A percentile compares a stretch with the other conserved stretches of the same genome.
Conservation (phyloP, 2,113 vertebrate species). For the Speoplatyrhinus poulsoni region DNA sequence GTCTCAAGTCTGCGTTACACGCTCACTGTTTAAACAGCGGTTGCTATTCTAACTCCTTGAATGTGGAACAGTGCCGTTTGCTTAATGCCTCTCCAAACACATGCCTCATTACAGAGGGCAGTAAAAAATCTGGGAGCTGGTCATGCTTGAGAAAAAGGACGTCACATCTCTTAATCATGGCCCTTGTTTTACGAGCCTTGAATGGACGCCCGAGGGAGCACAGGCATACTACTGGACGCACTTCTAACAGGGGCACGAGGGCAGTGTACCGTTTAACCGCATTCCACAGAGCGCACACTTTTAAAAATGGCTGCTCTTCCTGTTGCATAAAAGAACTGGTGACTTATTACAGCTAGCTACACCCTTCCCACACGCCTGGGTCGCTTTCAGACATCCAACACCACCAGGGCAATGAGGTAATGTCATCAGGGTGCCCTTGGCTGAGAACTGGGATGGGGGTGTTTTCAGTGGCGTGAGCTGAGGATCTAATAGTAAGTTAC, state of each 20-base stretch:
- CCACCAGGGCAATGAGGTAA: conserved; percentile 2
- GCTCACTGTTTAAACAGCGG: conserved; percentile 2
- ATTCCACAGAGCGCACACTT: conserved; percentile 33
- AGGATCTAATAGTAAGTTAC: neutral
- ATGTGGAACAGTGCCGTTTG: neutral
- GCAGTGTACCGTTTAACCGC: conserved; percentile 27
- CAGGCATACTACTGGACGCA: conserved; percentile 32
- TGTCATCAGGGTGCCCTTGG: neutral
- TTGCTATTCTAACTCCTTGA: conserved; percentile 5
- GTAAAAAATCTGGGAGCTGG: conserved; percentile 14
- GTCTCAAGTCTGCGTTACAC: neutral
- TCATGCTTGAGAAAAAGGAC: conserved; percentile 19
- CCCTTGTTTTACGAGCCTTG: conserved; percentile 34
- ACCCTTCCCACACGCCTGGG: conserved; percentile 34
- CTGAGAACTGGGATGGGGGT: neutral
- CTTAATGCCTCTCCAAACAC: neutral
- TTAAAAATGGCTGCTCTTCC: conserved; percentile 25
- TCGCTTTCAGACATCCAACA: conserved; percentile 59
- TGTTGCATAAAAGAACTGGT: conserved; percentile 14
- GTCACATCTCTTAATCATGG: conserved; percentile 49
- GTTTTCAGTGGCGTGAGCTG: neutral
- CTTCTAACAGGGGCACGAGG: conserved; percentile 6
- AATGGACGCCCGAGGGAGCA: conserved; percentile 14
- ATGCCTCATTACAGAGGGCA: conserved; percentile 18
- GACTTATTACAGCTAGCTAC: conserved; percentile 27